Percentiles rank a stretch among this genome's conserved stretches.
phyloP scores from a whole-genome alignment of 2,888 invertebrate species.

The Dryomyza anilis region DNA sequence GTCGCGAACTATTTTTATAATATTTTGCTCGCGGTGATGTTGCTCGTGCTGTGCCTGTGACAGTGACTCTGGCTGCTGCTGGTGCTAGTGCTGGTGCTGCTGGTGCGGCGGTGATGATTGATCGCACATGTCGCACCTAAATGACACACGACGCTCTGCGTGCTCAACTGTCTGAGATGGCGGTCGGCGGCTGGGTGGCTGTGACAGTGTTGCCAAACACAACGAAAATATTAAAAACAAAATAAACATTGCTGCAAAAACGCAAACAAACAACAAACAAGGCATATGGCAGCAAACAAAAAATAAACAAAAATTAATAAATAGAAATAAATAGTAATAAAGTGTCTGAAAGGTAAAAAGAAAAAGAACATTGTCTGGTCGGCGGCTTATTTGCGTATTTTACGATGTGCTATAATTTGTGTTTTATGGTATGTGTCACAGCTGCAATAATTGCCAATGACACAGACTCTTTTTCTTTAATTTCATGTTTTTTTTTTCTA shows the following conservation, averaged over 20 bases:
- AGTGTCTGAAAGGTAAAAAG: too few relatives aligned
- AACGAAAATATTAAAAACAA: neutral
- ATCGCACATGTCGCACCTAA: constrained; percentile 13
- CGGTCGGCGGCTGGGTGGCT: neutral
- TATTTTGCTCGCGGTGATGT: too few relatives aligned
- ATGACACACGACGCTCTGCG: constrained; percentile 1
- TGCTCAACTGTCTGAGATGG: neutral
- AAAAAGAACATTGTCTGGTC: too few relatives aligned
- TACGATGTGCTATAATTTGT: neutral
- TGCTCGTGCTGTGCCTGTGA: neutral
- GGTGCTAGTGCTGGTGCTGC: too few relatives aligned
- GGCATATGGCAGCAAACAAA: neutral
- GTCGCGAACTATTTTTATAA: constrained; percentile 7
- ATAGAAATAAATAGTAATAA: neutral
- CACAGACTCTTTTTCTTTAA: neutral
- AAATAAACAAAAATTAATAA: neutral
- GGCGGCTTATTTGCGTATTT: too few relatives aligned
- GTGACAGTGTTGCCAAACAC: neutral
- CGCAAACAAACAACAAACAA: neutral
- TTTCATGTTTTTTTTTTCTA: neutral
- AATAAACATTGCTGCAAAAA: neutral
- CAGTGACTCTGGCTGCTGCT: neutral
- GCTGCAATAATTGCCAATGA: constrained; percentile 5
- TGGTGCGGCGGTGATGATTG: constrained; percentile 4
- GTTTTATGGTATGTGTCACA: constrained; percentile 9